Evolutionary conservation across 1,140 invertebrate species (phyloP).

Genomic region (Andricus grossulariae): DNA sequence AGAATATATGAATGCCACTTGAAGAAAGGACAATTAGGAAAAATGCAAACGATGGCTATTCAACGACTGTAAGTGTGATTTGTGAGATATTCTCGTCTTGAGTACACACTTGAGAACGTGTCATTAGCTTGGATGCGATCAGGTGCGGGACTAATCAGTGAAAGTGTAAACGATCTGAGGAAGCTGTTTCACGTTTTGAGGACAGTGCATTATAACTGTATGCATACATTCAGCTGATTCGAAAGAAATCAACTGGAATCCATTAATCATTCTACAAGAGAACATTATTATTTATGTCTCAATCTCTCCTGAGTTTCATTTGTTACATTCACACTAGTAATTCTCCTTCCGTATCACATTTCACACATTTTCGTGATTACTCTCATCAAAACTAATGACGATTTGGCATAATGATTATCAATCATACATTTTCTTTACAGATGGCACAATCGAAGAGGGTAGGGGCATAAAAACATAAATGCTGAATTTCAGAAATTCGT

Average conservation of each 20-base stretch:
- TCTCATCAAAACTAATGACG: no score
- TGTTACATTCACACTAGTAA: neutral
- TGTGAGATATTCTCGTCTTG: slow-evolving; percentile 28
- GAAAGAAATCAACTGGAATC: slow-evolving; percentile 32
- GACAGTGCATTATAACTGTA: slow-evolving; percentile 37
- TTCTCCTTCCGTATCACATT: no score
- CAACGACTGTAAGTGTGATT: slow-evolving; percentile 33
- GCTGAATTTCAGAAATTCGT: no score
- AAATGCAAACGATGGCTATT: neutral
- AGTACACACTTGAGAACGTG: neutral
- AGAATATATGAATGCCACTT: neutral
- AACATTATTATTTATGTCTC: slow-evolving; percentile 26
- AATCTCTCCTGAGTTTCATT: slow-evolving; percentile 4
- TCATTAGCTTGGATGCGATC: slow-evolving; percentile 48
- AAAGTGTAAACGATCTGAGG: slow-evolving; percentile 58
- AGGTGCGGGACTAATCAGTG: slow-evolving; percentile 64
- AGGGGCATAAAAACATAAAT: no score
- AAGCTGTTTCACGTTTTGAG: slow-evolving; percentile 39
- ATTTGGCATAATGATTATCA: no score
- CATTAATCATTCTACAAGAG: slow-evolving; percentile 40
- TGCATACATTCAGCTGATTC: slow-evolving; percentile 41
- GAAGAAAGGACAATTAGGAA: neutral
- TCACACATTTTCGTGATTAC: no score
- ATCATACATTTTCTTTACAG: no score
- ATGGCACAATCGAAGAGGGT: no score